Evolutionary conservation across 2,797 vertebrate species (phyloP).

Genomic region (Anguilla obscura): DNA sequence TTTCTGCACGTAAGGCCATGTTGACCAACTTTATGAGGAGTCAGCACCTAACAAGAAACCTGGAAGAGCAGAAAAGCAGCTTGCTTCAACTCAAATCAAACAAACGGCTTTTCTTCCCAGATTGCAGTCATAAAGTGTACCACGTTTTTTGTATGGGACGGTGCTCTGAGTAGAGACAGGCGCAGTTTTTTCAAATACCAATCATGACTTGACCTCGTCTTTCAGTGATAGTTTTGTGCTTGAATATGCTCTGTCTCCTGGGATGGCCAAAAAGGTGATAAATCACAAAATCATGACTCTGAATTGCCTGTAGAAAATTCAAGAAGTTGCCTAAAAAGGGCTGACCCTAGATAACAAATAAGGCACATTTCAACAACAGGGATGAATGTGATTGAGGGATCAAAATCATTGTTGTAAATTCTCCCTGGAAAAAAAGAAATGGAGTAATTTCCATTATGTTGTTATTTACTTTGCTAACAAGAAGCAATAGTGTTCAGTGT

Average conservation of each 20-base stretch:
- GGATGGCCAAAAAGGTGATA: background rate
- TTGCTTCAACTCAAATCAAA: background rate
- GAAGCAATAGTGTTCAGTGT: conserved; percentile 11
- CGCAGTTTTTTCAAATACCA: background rate
- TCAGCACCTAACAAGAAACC: background rate
- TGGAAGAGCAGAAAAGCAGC: background rate
- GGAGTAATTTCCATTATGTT: background rate
- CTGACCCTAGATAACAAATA: background rate
- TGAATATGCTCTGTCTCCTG: background rate
- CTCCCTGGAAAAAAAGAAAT: background rate
- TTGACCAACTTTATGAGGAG: background rate
- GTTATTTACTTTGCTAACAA: conserved; percentile 17
- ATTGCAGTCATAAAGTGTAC: background rate
- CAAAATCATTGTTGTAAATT: background rate
- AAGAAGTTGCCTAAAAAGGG: background rate
- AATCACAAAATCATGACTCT: background rate
- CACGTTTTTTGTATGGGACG: background rate
- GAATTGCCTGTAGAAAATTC: background rate
- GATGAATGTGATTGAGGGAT: background rate
- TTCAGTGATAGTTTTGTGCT: background rate
- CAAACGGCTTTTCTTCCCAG: background rate
- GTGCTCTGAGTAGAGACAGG: background rate
- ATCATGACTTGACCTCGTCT: background rate
- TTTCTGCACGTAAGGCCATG: background rate
- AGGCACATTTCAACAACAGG: background rate